A percentile compares a stretch with the other conserved stretches of the same genome.
phyloP scores from a whole-genome alignment of 2,888 invertebrate genomes.

The Euplexia lucipara region DNA sequence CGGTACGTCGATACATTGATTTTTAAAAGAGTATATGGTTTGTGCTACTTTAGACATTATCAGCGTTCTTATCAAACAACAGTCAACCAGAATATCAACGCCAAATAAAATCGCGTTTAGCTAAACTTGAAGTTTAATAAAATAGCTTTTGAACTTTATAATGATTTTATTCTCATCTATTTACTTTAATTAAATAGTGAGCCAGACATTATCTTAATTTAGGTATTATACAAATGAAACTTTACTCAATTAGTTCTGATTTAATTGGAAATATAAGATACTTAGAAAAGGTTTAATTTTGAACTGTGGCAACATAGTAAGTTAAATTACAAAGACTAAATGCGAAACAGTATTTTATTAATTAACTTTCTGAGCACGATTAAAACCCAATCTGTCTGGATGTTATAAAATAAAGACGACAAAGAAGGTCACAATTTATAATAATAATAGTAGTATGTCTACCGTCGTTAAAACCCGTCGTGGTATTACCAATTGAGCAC shows the following conservation, averaged over 20 bases:
- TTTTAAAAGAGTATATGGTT: slow-evolving; percentile 27
- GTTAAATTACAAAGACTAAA: slow-evolving; percentile 11
- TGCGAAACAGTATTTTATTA: not conserved
- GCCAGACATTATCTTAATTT: slow-evolving; percentile 9
- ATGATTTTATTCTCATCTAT: slow-evolving; percentile 2
- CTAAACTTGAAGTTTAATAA: not conserved
- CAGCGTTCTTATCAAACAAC: not conserved
- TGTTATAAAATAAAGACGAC: too few species aligned
- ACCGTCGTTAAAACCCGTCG: not conserved
- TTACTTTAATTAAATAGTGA: slow-evolving; percentile 29
- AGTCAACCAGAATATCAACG: not conserved
- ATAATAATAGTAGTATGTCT: too few species aligned
- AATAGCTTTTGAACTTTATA: not conserved
- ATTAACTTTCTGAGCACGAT: not conserved
- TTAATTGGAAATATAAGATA: slow-evolving; percentile 30
- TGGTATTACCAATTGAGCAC: too few species aligned
- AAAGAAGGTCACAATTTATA: too few species aligned
- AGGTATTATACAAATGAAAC: slow-evolving; percentile 7
- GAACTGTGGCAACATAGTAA: slow-evolving; percentile 11
- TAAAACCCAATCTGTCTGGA: too few species aligned
- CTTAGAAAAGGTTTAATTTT: slow-evolving; percentile 13
- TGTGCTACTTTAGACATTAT: not conserved
- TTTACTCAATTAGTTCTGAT: slow-evolving; percentile 36
- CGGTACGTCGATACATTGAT: slow-evolving; percentile 48
- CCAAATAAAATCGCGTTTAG: not conserved